Evolutionary conservation across 2,888 invertebrate species (phyloP).

Genomic region (Palloptera scutellata): DNA sequence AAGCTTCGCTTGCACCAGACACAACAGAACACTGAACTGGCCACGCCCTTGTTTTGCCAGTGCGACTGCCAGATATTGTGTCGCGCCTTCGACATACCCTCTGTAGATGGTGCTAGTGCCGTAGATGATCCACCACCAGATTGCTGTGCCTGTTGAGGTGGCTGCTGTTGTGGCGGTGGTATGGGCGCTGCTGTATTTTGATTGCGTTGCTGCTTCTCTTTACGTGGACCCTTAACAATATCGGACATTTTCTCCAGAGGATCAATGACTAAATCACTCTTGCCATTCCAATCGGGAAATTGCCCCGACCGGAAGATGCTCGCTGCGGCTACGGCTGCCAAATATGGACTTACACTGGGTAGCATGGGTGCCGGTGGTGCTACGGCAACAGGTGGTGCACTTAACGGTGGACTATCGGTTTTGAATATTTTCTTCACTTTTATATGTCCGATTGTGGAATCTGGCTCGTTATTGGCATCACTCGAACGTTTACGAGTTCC

Average conservation of each 20-base stretch:
- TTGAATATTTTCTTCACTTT: constrained; percentile 60
- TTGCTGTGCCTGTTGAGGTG: constrained; percentile 60
- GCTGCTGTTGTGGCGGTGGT: constrained; percentile 52
- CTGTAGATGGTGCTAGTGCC: constrained; percentile 42
- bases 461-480: constrained; percentile 60
- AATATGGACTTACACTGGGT: constrained; percentile 81
- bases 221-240: constrained; percentile 76
- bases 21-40: constrained; percentile 94
- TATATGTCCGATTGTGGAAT: constrained; percentile 62
- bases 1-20: constrained; percentile 99
- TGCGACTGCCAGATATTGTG: constrained; percentile 97
- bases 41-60: constrained; percentile 95
- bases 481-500: constrained; percentile 78
- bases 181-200: constrained; percentile 49
- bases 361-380: constrained; percentile 78
- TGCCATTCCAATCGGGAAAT: constrained; percentile 75
- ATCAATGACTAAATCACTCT: constrained; percentile 81
- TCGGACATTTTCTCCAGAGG: constrained; percentile 92
- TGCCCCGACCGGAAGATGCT: constrained; percentile 78
- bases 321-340: constrained; percentile 81
- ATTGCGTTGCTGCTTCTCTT: constrained; percentile 65
- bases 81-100: constrained; percentile 67
- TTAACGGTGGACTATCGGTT: constrained; percentile 65
- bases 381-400: constrained; percentile 69
- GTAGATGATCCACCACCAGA: constrained; percentile 35